Evolutionary conservation across 1,140 invertebrate genomes (phyloP), one percentile per base, ranked within the genome.

Genomic region (Drosophila nikananu): DNA sequence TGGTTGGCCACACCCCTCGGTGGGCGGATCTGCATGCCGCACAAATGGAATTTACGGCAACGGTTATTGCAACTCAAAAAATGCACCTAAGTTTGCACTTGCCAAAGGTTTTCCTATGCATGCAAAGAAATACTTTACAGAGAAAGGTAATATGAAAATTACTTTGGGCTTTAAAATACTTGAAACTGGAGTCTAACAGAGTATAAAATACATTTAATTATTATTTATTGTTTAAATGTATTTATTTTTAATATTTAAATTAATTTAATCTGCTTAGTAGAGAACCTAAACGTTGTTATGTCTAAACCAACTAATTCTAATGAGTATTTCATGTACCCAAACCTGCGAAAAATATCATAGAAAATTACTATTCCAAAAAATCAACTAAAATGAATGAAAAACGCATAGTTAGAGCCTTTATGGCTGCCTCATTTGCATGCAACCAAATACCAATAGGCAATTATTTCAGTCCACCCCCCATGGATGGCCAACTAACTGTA

Each of bases 41-140:
- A 41, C 61, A 73, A 71, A 32, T 61, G 61, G 74, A 79, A 76
- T 83, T 75, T 79, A 83, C 66, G 41, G 46, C 44, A 49, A 27
- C 30, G 63, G 51, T 64, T 74, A 62, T 82, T 74, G 74, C 63
- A 49, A 46, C 64, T 44, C 62, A 49, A 75, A 70, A 70, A 41
- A 65, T 77, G 60, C 44, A 66, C 42, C 55, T 57, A 75, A 54
- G n/a, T 27, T 37, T 64, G 39, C 54, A 59, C 37, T 19, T 44
- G 21, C 7, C 2, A n/a, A 19, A 13, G 49, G 49, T 52, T 52
- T 30, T 6, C 49, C 3, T 1, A 8, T 27, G 17, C 49, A 12
- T n/a, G 7, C 12, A 6, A 6, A 52, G 25, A 27, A 52, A 51
- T 51, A 13, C 4, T 49, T 17, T n/a, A 23, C 0, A 21, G n/a